Percentiles rank a stretch among this genome's conserved stretches.
Evolutionary conservation across 1,140 invertebrate species (phyloP).

Genomic region (Micrasema longulum): DNA sequence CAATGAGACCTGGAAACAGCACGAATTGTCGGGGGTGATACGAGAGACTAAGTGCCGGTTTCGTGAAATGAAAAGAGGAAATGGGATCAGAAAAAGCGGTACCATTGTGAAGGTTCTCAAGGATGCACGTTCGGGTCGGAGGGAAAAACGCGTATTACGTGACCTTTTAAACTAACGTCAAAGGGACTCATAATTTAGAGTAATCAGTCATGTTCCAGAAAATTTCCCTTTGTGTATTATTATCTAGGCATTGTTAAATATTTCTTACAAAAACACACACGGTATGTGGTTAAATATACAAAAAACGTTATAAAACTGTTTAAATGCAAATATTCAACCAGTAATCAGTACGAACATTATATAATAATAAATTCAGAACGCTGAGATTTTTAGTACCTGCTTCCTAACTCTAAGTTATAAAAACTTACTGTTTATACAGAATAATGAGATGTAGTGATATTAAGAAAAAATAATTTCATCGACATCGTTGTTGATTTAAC

Average conservation of each 20-base stretch:
- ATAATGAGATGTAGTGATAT: too few species aligned
- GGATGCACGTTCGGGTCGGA: background rate
- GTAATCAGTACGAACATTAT: too few species aligned
- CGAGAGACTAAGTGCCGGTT: background rate
- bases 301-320: background rate
- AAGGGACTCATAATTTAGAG: conserved; percentile 5
- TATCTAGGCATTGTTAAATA: background rate
- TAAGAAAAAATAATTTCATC: too few species aligned
- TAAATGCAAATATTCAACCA: background rate
- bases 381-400: too few species aligned
- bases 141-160: background rate
- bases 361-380: too few species aligned
- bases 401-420: too few species aligned
- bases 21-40: conserved; percentile 8
- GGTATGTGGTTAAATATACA: too few species aligned
- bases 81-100: background rate
- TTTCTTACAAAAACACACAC: too few species aligned
- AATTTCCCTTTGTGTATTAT: background rate
- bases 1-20: background rate
- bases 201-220: background rate
- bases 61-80: background rate
- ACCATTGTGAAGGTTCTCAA: background rate
- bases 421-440: too few species aligned
- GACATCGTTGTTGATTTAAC: too few species aligned
- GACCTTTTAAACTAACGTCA: conserved; percentile 11